Evolutionary conservation across 2,113 vertebrate genomes (phyloP).

Genomic region (Nannospalax galili): DNA sequence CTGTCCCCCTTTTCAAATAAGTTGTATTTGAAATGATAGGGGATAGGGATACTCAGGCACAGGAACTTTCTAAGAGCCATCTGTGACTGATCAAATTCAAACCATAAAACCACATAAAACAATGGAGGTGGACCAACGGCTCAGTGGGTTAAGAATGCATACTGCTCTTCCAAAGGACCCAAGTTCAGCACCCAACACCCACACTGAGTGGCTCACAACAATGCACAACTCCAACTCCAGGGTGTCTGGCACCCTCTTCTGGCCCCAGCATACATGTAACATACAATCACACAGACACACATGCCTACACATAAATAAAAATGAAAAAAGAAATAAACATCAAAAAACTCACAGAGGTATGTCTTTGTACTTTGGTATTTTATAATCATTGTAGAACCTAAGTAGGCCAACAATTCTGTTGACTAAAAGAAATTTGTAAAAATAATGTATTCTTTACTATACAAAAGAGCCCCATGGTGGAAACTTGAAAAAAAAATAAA

Average conservation of each 20-base stretch:
- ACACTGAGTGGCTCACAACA: background rate
- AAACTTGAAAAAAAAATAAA: conserved; percentile 37
- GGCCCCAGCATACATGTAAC: background rate
- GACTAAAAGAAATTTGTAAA: conserved; percentile 47
- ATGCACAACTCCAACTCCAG: too few species aligned
- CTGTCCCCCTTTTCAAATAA: background rate
- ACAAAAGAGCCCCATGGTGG: background rate
- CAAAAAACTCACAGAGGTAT: too few species aligned
- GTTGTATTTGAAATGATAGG: background rate
- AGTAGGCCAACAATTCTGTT: background rate
- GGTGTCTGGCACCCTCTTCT: too few species aligned
- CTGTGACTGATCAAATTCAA: background rate
- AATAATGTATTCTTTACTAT: background rate
- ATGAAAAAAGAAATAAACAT: too few species aligned
- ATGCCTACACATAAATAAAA: background rate
- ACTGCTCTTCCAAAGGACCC: too few species aligned
- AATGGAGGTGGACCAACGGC: background rate
- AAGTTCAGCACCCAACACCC: background rate
- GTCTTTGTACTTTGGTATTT: background rate
- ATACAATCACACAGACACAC: background rate
- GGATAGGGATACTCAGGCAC: too few species aligned
- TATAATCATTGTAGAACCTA: conserved; percentile 29
- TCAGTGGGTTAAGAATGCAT: background rate
- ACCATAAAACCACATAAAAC: background rate
- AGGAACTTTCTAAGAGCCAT: background rate